Percentiles rank a stretch among this genome's conserved stretches.
These are phyloP conservation scores for Haliclystus octoradiatus DNA, from an alignment of 30 jellyfish, hydroid and myxozoan genomes.

Conservation along the genomic window DNA sequence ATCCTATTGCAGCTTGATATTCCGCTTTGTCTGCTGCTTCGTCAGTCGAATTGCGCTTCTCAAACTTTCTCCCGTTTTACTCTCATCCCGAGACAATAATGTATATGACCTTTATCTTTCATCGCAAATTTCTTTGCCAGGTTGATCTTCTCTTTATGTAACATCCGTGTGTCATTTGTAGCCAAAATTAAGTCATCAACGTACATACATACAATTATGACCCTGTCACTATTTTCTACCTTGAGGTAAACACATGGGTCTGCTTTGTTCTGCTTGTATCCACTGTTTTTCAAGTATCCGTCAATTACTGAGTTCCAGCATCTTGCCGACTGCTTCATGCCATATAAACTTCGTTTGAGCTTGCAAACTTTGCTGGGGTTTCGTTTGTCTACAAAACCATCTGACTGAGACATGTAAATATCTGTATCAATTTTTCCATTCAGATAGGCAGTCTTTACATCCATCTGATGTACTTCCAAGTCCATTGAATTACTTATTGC, in stretches of 20 bases:
- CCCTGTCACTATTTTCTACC: too few species aligned
- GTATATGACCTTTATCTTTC: neutral
- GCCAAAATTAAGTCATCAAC: neutral
- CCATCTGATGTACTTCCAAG: slow-evolving; percentile 62
- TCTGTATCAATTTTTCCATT: slow-evolving; percentile 45
- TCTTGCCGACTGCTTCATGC: slow-evolving; percentile 49
- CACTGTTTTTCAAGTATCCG: slow-evolving; percentile 15
- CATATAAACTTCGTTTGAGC: slow-evolving; percentile 28
- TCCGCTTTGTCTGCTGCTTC: neutral
- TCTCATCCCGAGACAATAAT: neutral
- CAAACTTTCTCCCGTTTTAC: slow-evolving; percentile 4
- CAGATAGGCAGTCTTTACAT: slow-evolving; percentile 46
- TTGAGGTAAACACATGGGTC: slow-evolving; percentile 23
- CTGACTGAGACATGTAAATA: slow-evolving; percentile 49
- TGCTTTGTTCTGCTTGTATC: slow-evolving; percentile 12
- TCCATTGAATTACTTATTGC: slow-evolving; percentile 32
- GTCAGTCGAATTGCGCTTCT: neutral
- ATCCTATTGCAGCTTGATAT: slow-evolving; percentile 1
- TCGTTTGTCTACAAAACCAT: slow-evolving; percentile 33
- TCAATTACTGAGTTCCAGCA: slow-evolving; percentile 45
- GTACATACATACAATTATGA: neutral
- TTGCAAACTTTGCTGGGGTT: slow-evolving; percentile 27
- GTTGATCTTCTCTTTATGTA: neutral
- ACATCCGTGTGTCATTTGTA: neutral
- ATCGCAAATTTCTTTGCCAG: neutral